Evolutionary conservation across 2,888 invertebrate species (phyloP), one percentile per base, ranked within the genome.

Genomic region (Athalia circularis): DNA sequence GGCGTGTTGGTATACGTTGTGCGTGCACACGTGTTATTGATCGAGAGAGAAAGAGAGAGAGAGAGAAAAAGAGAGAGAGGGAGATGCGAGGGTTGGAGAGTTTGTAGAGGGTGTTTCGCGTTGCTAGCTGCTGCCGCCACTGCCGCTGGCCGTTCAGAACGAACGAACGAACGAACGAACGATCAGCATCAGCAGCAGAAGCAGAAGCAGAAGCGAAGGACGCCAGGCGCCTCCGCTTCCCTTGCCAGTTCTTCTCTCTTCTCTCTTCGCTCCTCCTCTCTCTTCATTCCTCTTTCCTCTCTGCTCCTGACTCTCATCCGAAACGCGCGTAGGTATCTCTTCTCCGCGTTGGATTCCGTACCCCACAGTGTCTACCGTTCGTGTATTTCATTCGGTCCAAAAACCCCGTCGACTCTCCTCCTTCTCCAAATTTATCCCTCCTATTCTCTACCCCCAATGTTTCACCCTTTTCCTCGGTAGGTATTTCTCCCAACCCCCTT

Each of bases 21-120:
- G 88, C 89, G 87, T 87, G 84, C 87, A 87, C 87, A 88, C 89
- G 89, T 89, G 89, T 86, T 89, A 90, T 90, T 89, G 88, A 89
- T 90, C 89, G 88, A 83, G 83, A 81, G 82, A 70, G 78, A 78
- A 57, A 67, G 43, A n/a, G n/a, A 65, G 43, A 75, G 88, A 83
- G 83, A 81, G 82, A 70, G 78, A 78, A 80, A 61, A 70, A 13
- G 15, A 61, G 77, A 61, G 29, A 8, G 72, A 70, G 61, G 67
- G 43, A 64, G 47, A 68, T 47, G n/a, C 43, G 78, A 48, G 57
- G 57, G 64, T 15, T 65, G 67, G 80, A 29, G 29, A 29, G 29
- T 29, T 29, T 54, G 54, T 4, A 11, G 54, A n/a, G 8, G n/a
- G 54, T 3, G 8, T 54, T 54, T 70, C 59, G 47, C 65, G 72